These are phyloP conservation scores for Dermolepida albohirtum DNA, from an alignment of 2,888 invertebrate species.

Conservation along the genomic window DNA sequence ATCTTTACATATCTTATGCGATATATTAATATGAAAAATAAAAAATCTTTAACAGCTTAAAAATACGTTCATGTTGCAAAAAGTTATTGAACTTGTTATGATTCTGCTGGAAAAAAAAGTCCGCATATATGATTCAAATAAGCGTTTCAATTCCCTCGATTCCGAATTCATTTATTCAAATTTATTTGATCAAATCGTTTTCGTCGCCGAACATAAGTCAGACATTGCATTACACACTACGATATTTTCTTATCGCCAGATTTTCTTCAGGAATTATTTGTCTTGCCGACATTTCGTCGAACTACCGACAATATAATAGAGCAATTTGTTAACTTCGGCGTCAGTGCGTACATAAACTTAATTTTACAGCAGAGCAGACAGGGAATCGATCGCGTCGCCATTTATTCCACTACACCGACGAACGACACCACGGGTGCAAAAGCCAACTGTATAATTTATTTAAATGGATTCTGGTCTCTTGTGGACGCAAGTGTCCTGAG, in stretches of 20 bases:
- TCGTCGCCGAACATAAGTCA: conserved; percentile 15
- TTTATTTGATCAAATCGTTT: conserved; percentile 16
- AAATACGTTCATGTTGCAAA: too few relatives aligned
- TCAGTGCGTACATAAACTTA: conserved; percentile 31
- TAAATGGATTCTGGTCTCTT: conserved; percentile 33
- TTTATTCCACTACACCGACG: conserved; percentile 9
- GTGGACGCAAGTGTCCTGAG: conserved; percentile 28
- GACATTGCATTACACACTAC: background rate
- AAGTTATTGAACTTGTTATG: too few relatives aligned
- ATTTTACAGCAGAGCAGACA: conserved; percentile 30
- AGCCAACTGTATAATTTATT: conserved; percentile 35
- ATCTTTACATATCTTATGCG: too few relatives aligned
- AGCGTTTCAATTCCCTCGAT: too few relatives aligned
- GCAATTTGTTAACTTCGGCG: conserved; percentile 32
- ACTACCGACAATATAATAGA: conserved; percentile 11
- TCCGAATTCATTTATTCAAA: conserved; percentile 11
- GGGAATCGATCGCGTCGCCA: conserved; percentile 17
- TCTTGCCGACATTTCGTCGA: conserved; percentile 25
- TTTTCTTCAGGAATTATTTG: conserved; percentile 16
- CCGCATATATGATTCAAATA: too few relatives aligned
- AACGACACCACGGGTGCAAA: conserved; percentile 18
- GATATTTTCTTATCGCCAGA: conserved; percentile 24
- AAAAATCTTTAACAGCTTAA: too few relatives aligned
- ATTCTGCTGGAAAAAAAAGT: too few relatives aligned
- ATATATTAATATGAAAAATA: too few relatives aligned